phyloP scores from a whole-genome alignment of 2,113 vertebrate genomes.

The Larimichthys crocea region DNA sequence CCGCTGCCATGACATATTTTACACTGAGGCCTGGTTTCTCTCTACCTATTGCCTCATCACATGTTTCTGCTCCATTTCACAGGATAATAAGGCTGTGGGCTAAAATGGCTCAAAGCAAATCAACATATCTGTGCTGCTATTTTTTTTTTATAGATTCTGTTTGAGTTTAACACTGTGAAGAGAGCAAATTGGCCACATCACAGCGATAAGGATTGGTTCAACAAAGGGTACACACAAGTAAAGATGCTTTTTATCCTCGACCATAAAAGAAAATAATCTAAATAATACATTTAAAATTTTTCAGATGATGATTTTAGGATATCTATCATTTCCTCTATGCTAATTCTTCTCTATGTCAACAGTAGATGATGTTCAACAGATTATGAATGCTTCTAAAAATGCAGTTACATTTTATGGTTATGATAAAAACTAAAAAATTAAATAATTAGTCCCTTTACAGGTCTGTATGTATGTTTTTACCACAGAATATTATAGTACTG shows the following conservation, averaged over 20 bases:
- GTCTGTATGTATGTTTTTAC: not conserved
- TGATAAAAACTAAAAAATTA: not conserved
- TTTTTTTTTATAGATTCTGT: conserved; percentile 33
- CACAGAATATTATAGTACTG: not conserved
- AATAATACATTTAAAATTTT: not conserved
- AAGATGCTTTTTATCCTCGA: not conserved
- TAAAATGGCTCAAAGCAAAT: conserved; percentile 58
- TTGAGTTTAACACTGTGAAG: conserved; percentile 30
- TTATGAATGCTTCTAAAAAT: not conserved
- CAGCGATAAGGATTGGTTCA: not conserved
- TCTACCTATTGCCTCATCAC: conserved; percentile 49
- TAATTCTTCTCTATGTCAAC: not conserved
- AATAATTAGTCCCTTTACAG: not conserved
- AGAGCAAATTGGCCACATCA: conserved; percentile 6
- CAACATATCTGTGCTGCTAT: conserved; percentile 38
- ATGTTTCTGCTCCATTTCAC: conserved; percentile 71
- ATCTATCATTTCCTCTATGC: not conserved
- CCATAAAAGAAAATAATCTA: not conserved
- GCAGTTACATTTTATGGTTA: not conserved
- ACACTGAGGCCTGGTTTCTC: conserved; percentile 46
- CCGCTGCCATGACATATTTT: conserved; percentile 50
- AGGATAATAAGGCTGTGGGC: conserved; percentile 60
- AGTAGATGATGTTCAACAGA: not conserved
- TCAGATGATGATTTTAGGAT: not conserved
- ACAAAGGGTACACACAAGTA: not conserved